Conservation (phyloP, 2,888 invertebrate genomes). For the Nezara viridula region DNA sequence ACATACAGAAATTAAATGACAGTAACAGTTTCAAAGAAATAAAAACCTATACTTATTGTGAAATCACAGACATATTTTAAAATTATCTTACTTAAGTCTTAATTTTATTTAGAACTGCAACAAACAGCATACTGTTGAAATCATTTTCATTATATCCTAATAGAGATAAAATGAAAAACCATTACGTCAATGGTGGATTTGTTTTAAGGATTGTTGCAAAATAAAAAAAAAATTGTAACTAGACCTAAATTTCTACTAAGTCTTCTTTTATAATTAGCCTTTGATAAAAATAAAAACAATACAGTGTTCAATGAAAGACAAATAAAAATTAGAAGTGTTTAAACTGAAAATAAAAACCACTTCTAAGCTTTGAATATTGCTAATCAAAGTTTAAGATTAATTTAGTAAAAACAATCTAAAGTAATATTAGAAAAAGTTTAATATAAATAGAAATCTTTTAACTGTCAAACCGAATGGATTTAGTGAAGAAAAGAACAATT, state of each 20-base stretch:
- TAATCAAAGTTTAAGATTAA: not conserved
- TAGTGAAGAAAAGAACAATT: not conserved
- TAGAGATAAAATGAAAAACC: slow-evolving; percentile 13
- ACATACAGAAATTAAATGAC: not conserved
- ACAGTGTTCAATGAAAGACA: slow-evolving; percentile 20
- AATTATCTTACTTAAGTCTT: slow-evolving; percentile 45
- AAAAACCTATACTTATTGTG: slow-evolving; percentile 39
- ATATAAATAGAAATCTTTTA: not conserved
- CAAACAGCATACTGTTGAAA: slow-evolving; percentile 26
- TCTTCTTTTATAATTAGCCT: slow-evolving; percentile 4
- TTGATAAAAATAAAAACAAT: not conserved
- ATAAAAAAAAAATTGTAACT: not conserved
- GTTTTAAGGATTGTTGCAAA: not conserved
- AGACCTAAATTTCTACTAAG: slow-evolving; percentile 8
- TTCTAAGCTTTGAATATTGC: slow-evolving; percentile 24
- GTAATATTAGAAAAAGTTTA: not conserved
- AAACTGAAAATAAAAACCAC: not conserved
- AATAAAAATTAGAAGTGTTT: slow-evolving; percentile 27
- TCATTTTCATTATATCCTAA: slow-evolving; percentile 9
- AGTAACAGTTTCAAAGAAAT: slow-evolving; percentile 22
- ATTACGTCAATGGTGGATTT: not conserved
- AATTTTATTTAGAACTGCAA: slow-evolving; percentile 32
- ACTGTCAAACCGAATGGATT: not conserved
- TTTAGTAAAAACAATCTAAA: not conserved
- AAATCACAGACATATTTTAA: slow-evolving; percentile 48